A percentile compares a stretch with the other conserved stretches of the same genome.
These are phyloP conservation scores for Onychostoma macrolepis DNA, from an alignment of 2,113 vertebrate genomes.

Conservation along the genomic window DNA sequence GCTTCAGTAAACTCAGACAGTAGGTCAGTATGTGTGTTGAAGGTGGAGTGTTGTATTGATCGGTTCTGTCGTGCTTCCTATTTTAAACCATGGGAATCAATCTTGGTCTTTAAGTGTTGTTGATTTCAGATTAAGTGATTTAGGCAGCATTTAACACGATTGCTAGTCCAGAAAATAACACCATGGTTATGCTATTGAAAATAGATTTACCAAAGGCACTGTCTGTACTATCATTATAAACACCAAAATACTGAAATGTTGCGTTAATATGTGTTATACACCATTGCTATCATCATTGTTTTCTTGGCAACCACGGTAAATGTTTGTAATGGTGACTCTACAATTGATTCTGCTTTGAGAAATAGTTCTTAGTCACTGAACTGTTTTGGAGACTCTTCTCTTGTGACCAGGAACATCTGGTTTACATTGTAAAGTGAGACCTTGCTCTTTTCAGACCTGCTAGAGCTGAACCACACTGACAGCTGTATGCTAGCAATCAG, in stretches of 20 bases:
- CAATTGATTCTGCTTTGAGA: not conserved
- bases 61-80: not conserved
- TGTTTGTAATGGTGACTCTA: not conserved
- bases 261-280: not conserved
- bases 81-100: not conserved
- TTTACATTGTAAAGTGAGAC: not conserved
- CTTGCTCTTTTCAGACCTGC: not conserved
- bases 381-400: not conserved
- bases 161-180: not conserved
- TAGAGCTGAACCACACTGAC: not conserved
- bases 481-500: not conserved
- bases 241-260: not conserved
- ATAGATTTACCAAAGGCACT: not conserved
- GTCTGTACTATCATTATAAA: not conserved
- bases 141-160: not conserved
- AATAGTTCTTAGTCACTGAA: not conserved
- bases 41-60: slow-evolving; percentile 11
- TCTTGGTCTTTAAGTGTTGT: not conserved
- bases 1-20: slow-evolving; percentile 23
- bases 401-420: not conserved
- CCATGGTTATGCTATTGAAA: not conserved
- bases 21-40: not conserved
- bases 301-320: not conserved
- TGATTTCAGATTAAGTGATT: slow-evolving; percentile 11
- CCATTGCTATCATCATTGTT: not conserved